Evolutionary conservation across 2,113 vertebrate genomes (phyloP), one percentile per base, ranked within the genome.

Genomic region (Scytalopus superciliaris): DNA sequence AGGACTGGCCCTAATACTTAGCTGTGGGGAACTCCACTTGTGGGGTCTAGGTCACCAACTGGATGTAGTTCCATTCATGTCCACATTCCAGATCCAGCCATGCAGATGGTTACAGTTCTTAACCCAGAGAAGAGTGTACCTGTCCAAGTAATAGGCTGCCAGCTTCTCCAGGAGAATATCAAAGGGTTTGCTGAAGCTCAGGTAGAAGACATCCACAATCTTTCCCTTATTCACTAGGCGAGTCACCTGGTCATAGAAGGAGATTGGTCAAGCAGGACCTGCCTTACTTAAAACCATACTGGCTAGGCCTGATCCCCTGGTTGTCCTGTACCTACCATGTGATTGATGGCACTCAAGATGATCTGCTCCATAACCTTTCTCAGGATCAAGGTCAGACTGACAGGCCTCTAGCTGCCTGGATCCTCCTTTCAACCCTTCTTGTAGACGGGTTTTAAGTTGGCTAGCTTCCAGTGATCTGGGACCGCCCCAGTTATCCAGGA

Each of bases 21-120:
- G 5, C 22, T 13, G 22, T 67, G 52, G 37, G 33, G 14, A 50
- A 8, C 12, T 27, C 21, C 25, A 13, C 9, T 52, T 52, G 55
- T 63, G 42, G 35, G n/a, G n/a, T n/a, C 42, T 1, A n/a, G 2
- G 14, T 37, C 0, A 0, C 10, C 1, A 2, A 17, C 9, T 81
- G 70, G 18, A 22, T 75, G 16, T 18, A 37, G 24, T 9, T 37
- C n/a, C 57, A 60, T 60, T 37, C 35, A 60, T 7, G 6, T 37
- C 35, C 24, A 37, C 15, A 11, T 24, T 17, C 35, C n/a, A 25
- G 22, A 16, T 37, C 23, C 24, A 17, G 24, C 23, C 35, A 27
- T 27, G 15, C 15, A 37, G 57, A 27, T n/a, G n/a, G n/a, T n/a
- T n/a, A n/a, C n/a, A 60, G 23, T 37, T 60, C 57, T 60, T 18